These are phyloP conservation scores for Craniophora ligustri DNA, from an alignment of 2,888 invertebrate genomes.

Conservation along the genomic window DNA sequence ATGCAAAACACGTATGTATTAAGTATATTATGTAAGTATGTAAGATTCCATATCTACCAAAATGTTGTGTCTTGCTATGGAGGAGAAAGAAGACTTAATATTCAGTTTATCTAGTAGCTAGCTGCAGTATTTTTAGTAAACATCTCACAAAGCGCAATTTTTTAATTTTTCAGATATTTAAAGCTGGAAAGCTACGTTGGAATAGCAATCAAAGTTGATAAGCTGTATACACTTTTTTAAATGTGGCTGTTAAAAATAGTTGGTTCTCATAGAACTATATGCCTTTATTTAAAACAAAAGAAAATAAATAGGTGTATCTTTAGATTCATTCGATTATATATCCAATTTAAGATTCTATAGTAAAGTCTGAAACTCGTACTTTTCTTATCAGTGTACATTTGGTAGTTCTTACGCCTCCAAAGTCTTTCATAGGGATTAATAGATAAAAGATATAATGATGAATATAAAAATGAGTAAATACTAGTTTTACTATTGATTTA, in stretches of 20 bases:
- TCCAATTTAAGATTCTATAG: too few relatives aligned
- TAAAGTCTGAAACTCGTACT: too few relatives aligned
- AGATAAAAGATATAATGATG: too few relatives aligned
- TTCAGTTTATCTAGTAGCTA: slow-evolving; percentile 7
- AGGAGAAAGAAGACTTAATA: background rate
- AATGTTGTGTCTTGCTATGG: slow-evolving; percentile 5
- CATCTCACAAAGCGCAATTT: slow-evolving; percentile 28
- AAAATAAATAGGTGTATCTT: too few relatives aligned
- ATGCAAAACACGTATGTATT: slow-evolving; percentile 21
- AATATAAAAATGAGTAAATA: too few relatives aligned
- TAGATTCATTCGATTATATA: too few relatives aligned
- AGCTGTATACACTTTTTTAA: background rate
- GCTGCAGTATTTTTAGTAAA: slow-evolving; percentile 15
- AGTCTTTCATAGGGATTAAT: too few relatives aligned
- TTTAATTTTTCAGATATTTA: slow-evolving; percentile 46
- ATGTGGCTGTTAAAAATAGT: background rate
- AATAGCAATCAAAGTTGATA: slow-evolving; percentile 5
- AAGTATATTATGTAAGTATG: slow-evolving; percentile 15
- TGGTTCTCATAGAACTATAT: slow-evolving; percentile 20
- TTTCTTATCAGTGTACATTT: too few relatives aligned
- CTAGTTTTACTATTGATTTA: too few relatives aligned
- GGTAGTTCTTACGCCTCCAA: too few relatives aligned
- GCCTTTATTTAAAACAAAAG: too few relatives aligned
- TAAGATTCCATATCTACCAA: slow-evolving; percentile 10
- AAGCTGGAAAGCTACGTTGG: slow-evolving; percentile 33